Base-by-base conservation (phyloP, 2,888 invertebrate genomes). In the Andrena camellia region DNA sequence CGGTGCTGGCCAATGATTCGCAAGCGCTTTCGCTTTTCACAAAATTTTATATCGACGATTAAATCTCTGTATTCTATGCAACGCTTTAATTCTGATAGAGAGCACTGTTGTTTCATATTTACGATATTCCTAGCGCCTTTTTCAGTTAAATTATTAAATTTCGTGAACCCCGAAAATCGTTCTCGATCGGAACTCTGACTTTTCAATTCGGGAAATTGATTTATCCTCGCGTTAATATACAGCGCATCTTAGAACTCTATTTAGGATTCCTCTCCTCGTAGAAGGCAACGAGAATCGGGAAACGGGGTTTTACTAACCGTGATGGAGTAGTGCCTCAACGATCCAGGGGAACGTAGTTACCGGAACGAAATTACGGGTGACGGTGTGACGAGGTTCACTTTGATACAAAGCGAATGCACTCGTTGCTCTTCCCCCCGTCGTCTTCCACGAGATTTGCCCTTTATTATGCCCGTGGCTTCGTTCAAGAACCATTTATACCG, bases 271-370 rank as follows among this genome's bases (percentile, higher is more conserved):
- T 33, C 33, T 57, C 33, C 69, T 35, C 31, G 60, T 2, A 23
- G 60, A 2, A 33, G 23, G 33, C 26, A 35, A 20, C 68, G 42
- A 26, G 73, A 73, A 72, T 70, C 67, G 35, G 48, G 66, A 66
- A 73, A 50, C 66, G 60, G 20, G 77, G 64, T 75, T 68, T 70
- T 57, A 33, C 70, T 50, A 69, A 68, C 57, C 62, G 63, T 17
- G 52, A 48, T 29, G 31, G 59, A 66, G 78, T 59, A 52, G 60
- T 76, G 70, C 68, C 63, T 67, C 76, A 73, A 67, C 81, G 85
- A 81, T 86, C 64, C 68, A 33, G 59, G 29, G 67, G 80, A 88
- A 88, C 59, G 50, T 62, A 66, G 57, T 86, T 86, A 86, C 63
- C 60, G 13, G 57, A 85, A 79, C 78, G 70, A 83, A 79, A 83